Evolutionary conservation across 37 sponge, comb jelly and placozoan species (phyloP), one percentile per base, ranked within the genome.

Genomic region (Cladorhizidae sp.): DNA sequence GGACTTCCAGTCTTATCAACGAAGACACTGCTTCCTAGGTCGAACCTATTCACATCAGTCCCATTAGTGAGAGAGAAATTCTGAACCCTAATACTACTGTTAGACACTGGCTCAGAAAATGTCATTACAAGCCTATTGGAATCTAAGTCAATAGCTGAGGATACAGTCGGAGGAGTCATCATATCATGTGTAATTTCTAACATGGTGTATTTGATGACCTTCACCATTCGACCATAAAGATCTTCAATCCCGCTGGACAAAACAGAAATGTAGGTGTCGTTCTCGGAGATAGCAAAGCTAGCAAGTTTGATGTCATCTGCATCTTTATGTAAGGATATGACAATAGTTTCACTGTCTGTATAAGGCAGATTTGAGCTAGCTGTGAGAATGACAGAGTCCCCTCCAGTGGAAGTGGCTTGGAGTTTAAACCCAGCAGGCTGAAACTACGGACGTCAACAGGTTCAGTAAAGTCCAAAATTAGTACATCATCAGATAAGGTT

Each of bases 61-160:
- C 65, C 73, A 45, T 85, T 85, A 39, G 68, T 80, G 18, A 92
- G 72, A 18, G 50, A 51, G 43, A 88, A 88, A 31, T 41, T 76
- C n/a, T 76, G 23, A 37, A 50, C 35, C 40, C 35, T 43, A 38
- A 92, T 59, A 52, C 82, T 56, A 55, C 51, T 52, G 2, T 42
- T 79, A 22, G 61, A 52, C 31, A 96, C 80, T n/a, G 97, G 94
- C 67, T 96, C 97, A 43, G 91, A 75, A 67, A 96, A 96, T 0
- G 97, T 96, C 20, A 96, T 9, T 18, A 80, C 17, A 31, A 96
- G 72, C 38, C 70, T 45, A 55, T 90, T 90, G 22, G 77, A 20
- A 70, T 87, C 82, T 0, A 96, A 78, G 69, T 93, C 87, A 14
- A 96, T 79, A 72, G 57, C 62, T 39, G 78, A 90, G 32, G 83